A percentile compares a stretch with the other conserved stretches of the same genome.
These are phyloP conservation scores for Pangasius mekongensis DNA, from an alignment of 2,797 vertebrate genomes.

Conservation along the genomic window DNA sequence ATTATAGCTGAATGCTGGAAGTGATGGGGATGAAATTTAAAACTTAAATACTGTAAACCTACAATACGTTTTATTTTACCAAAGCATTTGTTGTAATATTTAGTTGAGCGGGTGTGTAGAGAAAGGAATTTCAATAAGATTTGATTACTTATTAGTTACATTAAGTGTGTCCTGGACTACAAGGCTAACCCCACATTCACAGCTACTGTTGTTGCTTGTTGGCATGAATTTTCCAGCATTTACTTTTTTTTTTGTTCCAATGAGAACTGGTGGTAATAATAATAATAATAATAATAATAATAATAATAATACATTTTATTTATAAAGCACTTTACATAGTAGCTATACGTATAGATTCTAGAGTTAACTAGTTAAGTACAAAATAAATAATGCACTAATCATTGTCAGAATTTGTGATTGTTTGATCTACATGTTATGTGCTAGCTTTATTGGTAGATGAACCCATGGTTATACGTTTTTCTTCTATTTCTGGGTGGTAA, in stretches of 20 bases:
- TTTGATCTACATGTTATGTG: not conserved
- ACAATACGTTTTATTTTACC: not conserved
- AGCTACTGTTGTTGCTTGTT: not conserved
- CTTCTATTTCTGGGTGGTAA: not conserved
- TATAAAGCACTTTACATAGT: too few relatives aligned
- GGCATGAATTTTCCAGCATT: not conserved
- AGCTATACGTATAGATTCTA: not conserved
- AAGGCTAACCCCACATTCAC: not conserved
- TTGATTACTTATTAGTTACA: not conserved
- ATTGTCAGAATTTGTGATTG: not conserved
- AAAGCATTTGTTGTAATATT: not conserved
- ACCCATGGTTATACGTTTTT: too few relatives aligned
- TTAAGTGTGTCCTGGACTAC: not conserved
- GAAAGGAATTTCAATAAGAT: not conserved
- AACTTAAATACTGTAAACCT: not conserved
- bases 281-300: too few relatives aligned
- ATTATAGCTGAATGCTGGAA: not conserved
- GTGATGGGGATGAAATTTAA: not conserved
- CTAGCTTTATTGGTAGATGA: not conserved
- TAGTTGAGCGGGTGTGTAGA: not conserved
- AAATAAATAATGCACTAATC: not conserved
- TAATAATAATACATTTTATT: too few relatives aligned
- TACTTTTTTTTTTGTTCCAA: not conserved
- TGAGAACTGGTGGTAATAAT: not conserved
- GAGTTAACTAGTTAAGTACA: not conserved